Conservation (phyloP, 1,140 invertebrate genomes). For the Drosophila funebris region DNA sequence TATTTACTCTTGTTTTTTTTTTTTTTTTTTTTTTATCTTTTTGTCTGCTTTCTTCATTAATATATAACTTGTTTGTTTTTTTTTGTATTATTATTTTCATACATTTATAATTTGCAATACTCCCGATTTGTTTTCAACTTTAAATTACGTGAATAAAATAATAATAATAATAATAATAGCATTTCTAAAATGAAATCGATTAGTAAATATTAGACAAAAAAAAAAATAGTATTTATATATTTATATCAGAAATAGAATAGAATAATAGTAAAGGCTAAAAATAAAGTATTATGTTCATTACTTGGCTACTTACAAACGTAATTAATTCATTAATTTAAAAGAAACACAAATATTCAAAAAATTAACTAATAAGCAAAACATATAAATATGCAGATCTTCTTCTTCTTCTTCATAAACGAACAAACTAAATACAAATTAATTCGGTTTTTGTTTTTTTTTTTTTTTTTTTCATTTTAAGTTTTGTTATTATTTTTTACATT, state of each 20-base stretch:
- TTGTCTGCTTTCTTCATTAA: constrained; percentile 59
- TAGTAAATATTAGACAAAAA: constrained; percentile 41
- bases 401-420: constrained; percentile 23
- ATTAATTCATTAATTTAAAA: constrained; percentile 37
- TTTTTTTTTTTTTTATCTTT: constrained; percentile 48
- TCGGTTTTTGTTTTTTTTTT: background rate
- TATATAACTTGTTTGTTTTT: constrained; percentile 42
- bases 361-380: constrained; percentile 25
- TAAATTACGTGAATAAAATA: constrained; percentile 49
- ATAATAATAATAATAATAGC: constrained; percentile 60
- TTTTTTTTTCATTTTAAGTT: constrained; percentile 14
- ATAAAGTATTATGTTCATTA: constrained; percentile 64
- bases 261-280: constrained; percentile 43
- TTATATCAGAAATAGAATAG: constrained; percentile 27
- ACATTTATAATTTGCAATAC: constrained; percentile 72
- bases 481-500: constrained; percentile 47
- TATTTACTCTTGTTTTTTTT: constrained; percentile 31
- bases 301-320: constrained; percentile 58
- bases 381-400: constrained; percentile 35
- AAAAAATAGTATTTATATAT: constrained; percentile 25
- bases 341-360: constrained; percentile 1
- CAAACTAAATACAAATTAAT: constrained; percentile 30
- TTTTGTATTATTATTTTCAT: constrained; percentile 29
- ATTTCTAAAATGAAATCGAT: constrained; percentile 72
- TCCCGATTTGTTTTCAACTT: constrained; percentile 71